Evolutionary conservation across 2,888 invertebrate genomes (phyloP).

Genomic region (Nematopogon swammerdamellus): DNA sequence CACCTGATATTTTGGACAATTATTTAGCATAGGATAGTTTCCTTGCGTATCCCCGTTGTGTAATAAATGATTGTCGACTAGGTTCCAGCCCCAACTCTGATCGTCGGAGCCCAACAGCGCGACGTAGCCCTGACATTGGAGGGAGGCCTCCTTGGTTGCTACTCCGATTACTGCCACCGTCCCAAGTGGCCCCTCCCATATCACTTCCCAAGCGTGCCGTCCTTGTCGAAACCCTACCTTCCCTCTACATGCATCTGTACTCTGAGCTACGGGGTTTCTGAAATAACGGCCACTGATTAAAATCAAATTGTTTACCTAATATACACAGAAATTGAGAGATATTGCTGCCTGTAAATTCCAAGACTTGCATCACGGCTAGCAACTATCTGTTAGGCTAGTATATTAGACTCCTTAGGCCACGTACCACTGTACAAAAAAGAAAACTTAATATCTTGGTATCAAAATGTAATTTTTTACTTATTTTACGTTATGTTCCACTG

Average conservation of each 20-base stretch:
- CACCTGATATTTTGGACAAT: slow-evolving; percentile 97
- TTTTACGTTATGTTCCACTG: too few species aligned
- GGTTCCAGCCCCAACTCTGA: slow-evolving; percentile 99
- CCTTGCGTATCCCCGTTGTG: slow-evolving; percentile 96
- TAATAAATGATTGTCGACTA: slow-evolving; percentile 94
- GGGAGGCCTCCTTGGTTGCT: slow-evolving; percentile 89
- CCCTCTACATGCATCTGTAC: slow-evolving; percentile 90
- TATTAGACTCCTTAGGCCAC: too few species aligned
- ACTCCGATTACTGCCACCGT: slow-evolving; percentile 97
- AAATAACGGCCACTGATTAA: slow-evolving; percentile 6
- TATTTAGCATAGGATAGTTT: slow-evolving; percentile 90
- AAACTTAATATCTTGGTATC: too few species aligned
- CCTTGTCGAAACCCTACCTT: slow-evolving; percentile 91
- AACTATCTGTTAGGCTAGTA: too few species aligned
- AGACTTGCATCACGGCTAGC: too few species aligned
- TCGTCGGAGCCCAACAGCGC: slow-evolving; percentile 93
- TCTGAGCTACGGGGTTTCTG: slow-evolving; percentile 97
- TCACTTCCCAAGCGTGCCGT: slow-evolving; percentile 96
- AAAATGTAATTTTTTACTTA: too few species aligned
- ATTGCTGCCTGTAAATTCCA: too few species aligned
- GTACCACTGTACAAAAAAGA: too few species aligned
- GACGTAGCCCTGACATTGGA: slow-evolving; percentile 94
- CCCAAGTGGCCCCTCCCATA: slow-evolving; percentile 97
- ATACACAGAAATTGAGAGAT: too few species aligned
- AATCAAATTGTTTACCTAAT: not conserved